These are phyloP conservation scores for Sciaenops ocellatus DNA, from an alignment of 2,797 vertebrate genomes.

Conservation along the genomic window DNA sequence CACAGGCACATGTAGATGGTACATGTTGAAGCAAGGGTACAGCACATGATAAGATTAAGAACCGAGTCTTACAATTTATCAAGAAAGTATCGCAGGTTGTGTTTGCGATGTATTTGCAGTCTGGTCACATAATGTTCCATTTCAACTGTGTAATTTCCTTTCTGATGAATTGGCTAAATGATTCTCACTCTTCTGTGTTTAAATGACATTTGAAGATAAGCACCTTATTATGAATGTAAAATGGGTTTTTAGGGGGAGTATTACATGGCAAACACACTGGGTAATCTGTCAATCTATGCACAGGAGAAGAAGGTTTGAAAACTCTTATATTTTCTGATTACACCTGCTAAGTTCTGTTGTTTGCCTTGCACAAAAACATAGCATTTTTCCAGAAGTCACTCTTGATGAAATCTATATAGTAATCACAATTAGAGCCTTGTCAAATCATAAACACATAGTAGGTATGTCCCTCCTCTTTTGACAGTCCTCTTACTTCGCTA, in stretches of 20 bases:
- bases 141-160: slow-evolving; percentile 49
- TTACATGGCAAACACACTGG: slow-evolving; percentile 35
- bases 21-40: slow-evolving; percentile 5
- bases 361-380: slow-evolving; percentile 1
- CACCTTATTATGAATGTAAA: slow-evolving; percentile 54
- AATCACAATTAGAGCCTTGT: slow-evolving; percentile 15
- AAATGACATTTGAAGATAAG: slow-evolving; percentile 64
- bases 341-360: not conserved
- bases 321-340: not conserved
- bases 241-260: slow-evolving; percentile 30
- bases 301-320: slow-evolving; percentile 12
- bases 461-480: not conserved
- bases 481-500: slow-evolving; percentile 18
- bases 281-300: slow-evolving; percentile 38
- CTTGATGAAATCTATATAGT: not conserved
- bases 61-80: slow-evolving; percentile 27
- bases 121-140: slow-evolving; percentile 42
- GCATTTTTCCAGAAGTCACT: slow-evolving; percentile 1
- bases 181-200: slow-evolving; percentile 50
- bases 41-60: slow-evolving; percentile 24
- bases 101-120: slow-evolving; percentile 31
- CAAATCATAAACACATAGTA: slow-evolving; percentile 15
- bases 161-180: slow-evolving; percentile 49
- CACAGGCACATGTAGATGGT: slow-evolving; percentile 22
- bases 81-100: slow-evolving; percentile 6